These are phyloP conservation scores for Hecatera dysodea DNA, from an alignment of 2,888 invertebrate species.

Conservation along the genomic window DNA sequence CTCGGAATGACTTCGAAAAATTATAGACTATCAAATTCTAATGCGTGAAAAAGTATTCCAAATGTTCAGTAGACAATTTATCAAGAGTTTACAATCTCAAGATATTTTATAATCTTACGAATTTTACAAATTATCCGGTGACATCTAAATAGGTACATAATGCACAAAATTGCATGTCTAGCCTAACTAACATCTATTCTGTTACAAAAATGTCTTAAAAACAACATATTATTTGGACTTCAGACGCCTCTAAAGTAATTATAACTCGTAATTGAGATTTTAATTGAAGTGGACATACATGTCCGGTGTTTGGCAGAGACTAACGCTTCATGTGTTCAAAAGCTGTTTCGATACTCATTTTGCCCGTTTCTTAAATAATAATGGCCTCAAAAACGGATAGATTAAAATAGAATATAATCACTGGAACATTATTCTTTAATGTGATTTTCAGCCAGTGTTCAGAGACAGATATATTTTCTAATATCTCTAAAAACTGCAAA, in stretches of 20 bases:
- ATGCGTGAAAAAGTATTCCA: too few species aligned
- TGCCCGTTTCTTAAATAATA: conserved; percentile 10
- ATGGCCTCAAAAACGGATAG: conserved; percentile 41
- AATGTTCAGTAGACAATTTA: too few species aligned
- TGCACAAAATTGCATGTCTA: conserved; percentile 43
- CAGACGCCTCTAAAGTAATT: conserved; percentile 6
- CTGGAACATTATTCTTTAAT: background rate
- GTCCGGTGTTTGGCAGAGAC: conserved; percentile 26
- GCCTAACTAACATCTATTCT: conserved; percentile 4
- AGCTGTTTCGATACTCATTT: conserved; percentile 16
- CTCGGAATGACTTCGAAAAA: too few species aligned
- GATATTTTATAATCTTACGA: too few species aligned
- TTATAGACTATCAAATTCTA: too few species aligned
- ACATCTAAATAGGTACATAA: too few species aligned
- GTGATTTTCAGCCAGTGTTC: too few species aligned
- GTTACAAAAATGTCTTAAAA: conserved; percentile 42
- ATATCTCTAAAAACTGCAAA: too few species aligned
- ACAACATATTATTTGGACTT: conserved; percentile 12
- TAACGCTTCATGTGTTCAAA: conserved; percentile 29
- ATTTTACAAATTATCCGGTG: too few species aligned
- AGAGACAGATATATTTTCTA: too few species aligned
- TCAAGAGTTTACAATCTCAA: too few species aligned
- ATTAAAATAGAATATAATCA: background rate
- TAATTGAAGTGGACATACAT: conserved; percentile 31
- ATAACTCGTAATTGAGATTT: conserved; percentile 52